A percentile compares a stretch with the other conserved stretches of the same genome.
phyloP scores from a whole-genome alignment of 2,113 vertebrate species.

The Casuarius casuarius region DNA sequence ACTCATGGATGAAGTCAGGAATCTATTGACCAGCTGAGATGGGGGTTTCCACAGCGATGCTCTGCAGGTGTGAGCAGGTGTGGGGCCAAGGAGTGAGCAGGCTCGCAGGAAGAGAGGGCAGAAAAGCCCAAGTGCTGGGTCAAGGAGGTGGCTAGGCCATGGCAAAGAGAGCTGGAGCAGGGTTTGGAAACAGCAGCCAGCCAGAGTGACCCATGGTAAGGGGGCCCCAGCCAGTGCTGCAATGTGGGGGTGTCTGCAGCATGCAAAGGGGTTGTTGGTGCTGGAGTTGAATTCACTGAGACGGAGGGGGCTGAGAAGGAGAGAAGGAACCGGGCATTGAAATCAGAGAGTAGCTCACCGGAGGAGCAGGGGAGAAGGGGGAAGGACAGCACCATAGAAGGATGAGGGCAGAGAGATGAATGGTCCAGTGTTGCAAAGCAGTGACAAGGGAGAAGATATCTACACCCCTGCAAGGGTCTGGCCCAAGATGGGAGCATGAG shows the following conservation, averaged over 20 bases:
- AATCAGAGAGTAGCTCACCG: not conserved
- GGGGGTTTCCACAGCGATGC: not conserved
- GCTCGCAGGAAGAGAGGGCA: not conserved
- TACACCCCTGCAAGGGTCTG: not conserved
- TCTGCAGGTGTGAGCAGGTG: fast-evolving
- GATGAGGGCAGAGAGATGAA: not conserved
- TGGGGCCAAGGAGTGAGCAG: not conserved
- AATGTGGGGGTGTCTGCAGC: not conserved
- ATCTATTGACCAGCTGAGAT: not conserved
- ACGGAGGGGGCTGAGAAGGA: not conserved
- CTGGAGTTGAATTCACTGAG: not conserved
- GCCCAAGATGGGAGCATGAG: not conserved
- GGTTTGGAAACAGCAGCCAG: not conserved
- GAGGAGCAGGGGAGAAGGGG: not conserved
- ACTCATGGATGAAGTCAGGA: not conserved
- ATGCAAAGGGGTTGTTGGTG: not conserved
- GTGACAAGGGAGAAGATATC: not conserved
- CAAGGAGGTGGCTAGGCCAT: not conserved
- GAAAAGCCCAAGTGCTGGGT: not conserved
- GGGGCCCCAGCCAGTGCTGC: too few relatives aligned
- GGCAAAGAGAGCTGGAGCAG: not conserved
- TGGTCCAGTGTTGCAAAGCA: not conserved
- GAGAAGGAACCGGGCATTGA: not conserved
- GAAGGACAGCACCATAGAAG: not conserved
- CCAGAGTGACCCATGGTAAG: not conserved